Evolutionary conservation across 2,888 invertebrate genomes (phyloP), one percentile per base, ranked within the genome.

Genomic region (Rutpela maculata): DNA sequence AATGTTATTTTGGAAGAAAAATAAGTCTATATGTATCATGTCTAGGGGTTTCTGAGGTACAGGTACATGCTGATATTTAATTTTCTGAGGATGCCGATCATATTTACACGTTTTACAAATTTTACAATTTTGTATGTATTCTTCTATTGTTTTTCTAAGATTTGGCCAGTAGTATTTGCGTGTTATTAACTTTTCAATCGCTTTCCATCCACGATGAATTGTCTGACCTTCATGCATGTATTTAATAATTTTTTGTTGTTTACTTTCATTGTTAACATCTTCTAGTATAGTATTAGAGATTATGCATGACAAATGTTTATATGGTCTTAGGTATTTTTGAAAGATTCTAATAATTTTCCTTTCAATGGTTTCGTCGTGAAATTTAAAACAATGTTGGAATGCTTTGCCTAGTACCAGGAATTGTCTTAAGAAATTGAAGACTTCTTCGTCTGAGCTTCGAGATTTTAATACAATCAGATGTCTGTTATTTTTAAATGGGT

Each of bases 11-110:
- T 60, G 17, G 5, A 68, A 67, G 12, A 68, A 62, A 7, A 76
- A 76, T 22, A 66, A 56, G 12, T 76, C 60, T 1, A 76, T 31
- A n/a, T 76, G 72, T 17, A 76, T 22, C 5, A 73, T 26, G 68
- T 76, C 73, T 7, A 73, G 38, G 4, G 73, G 74, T 65, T 68
- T 74, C 3, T 62, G 35, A 22, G 72, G 56, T 22, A 56, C 72
- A n/a, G 76, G 68, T 1, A 72, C 60, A 17, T 67, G 9, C 26
- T 68, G 67, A 19, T 72, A 68, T 38, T 73, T 76, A 5, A 56
- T 35, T 38, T 76, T 63, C 2, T 17, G 11, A 1, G 71, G 72
- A 15, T 62, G 60, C 73, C 74, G 69, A 18, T 74, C 72, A 7
- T 76, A 76, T 57, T 73, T 69, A 22, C 55, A 66, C 1, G 15